Base-by-base conservation (phyloP, 1,140 invertebrate species). In the Cotesia glomerata region DNA sequence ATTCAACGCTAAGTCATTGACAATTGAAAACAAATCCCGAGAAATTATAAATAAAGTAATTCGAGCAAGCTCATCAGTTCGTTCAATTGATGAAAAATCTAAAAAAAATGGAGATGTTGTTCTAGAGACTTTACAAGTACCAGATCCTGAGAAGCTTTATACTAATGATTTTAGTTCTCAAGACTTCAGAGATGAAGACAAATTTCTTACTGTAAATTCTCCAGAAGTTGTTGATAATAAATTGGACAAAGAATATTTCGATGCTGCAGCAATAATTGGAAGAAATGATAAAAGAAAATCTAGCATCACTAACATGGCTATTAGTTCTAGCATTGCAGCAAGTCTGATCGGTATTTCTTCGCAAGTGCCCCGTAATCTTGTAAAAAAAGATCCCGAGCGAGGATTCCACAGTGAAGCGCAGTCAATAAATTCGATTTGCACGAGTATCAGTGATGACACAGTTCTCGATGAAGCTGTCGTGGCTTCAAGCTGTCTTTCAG, bases 271-370 rank as follows among this genome's bases (percentile, higher is more conserved):
- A 58, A 18, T 3, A 18, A 58, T 18, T 8, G 2, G 16, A 54
- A 54, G n/a, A 54, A 16, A 16, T 58, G 16, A 58, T 26, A 58
- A 18, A 18, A 16, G 56, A 58, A 18, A 18, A 58, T 58, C 56
- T 1, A 85, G 84, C 56, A 78, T 84, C 5, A 78, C 85, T 0
- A 82, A 77, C 32, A 75, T 80, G 1, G 84, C 83, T 0, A 85
- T 87, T 8, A 80, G 81, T n/a, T 85, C 84, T 34, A 86, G 82
- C 39, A 78, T 87, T 13, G 83, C 78, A 0, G 79, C 85, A 3
- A 87, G 85, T 36, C 36, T 87, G 2, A 77, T 80, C 0, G 78
- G 83, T 0, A 74, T 81, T 0, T 82, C 79, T 5, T 78, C 82
- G 3, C 77, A 76, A 16, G 66, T 82, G 13, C 78, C 81, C 0